Conservation (phyloP, 2,113 vertebrate species). For the Athene cunicularia region DNA sequence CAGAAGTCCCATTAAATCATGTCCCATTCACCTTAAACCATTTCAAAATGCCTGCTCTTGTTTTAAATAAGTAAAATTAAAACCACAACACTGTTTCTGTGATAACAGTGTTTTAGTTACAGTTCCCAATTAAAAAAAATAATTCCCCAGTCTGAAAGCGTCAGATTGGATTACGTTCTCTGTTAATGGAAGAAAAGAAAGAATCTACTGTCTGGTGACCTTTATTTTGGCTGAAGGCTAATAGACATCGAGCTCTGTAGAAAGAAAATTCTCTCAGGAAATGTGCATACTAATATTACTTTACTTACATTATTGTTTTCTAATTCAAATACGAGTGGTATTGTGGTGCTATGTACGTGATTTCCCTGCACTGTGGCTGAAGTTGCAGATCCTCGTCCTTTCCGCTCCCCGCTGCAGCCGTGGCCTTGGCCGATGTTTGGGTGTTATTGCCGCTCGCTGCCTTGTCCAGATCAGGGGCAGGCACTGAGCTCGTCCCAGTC, state of each 20-base stretch:
- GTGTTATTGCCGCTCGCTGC: background rate
- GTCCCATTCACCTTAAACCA: background rate
- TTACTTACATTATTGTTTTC: slow-evolving; percentile 60
- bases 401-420: fast-evolving
- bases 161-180: slow-evolving; percentile 51
- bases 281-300: slow-evolving; percentile 30
- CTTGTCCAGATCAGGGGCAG: fast-evolving
- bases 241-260: slow-evolving; percentile 34
- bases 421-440: fast-evolving
- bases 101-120: background rate
- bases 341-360: background rate
- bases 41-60: background rate
- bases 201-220: slow-evolving; percentile 64
- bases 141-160: slow-evolving; percentile 49
- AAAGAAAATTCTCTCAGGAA: slow-evolving; percentile 47
- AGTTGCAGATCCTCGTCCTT: background rate
- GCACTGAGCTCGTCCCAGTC: fast-evolving
- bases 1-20: background rate
- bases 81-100: background rate
- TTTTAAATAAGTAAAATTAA: background rate
- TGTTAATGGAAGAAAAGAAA: slow-evolving; percentile 52
- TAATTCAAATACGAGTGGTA: slow-evolving; percentile 54
- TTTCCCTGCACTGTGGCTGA: background rate
- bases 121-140: slow-evolving; percentile 17
- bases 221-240: slow-evolving; percentile 73